phyloP scores from a whole-genome alignment of 2,797 vertebrate genomes.

The Pteronotus mesoamericanus region DNA sequence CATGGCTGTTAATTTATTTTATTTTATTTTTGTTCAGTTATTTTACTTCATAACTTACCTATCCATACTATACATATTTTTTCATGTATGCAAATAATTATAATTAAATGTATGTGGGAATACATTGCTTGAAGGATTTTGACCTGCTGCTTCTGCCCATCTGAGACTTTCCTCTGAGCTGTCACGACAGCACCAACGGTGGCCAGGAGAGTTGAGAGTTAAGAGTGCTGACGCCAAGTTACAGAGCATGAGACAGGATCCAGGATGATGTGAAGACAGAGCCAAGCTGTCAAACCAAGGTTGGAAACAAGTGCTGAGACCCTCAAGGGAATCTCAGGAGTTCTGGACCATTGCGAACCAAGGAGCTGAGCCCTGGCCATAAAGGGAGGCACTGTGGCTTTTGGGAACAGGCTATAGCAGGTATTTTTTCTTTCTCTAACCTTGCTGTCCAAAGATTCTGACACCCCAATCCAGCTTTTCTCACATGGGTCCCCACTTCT shows the following conservation, averaged over 20 bases:
- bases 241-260: neutral
- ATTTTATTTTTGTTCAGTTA: neutral
- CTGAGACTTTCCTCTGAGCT: neutral
- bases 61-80: neutral
- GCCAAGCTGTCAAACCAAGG: neutral
- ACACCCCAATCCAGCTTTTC: neutral
- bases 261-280: neutral
- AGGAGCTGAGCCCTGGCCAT: neutral
- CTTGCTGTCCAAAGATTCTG: neutral
- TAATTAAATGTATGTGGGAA: neutral
- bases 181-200: neutral
- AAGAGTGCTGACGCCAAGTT: neutral
- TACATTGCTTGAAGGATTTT: neutral
- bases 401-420: neutral
- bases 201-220: neutral
- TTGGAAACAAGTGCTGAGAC: neutral
- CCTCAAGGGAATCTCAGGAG: neutral
- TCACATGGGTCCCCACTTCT: neutral
- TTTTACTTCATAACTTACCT: neutral
- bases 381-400: neutral
- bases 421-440: neutral
- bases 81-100: neutral
- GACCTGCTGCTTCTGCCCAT: neutral
- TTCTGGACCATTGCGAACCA: neutral
- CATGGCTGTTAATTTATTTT: neutral